Conservation (phyloP, 2,113 vertebrate genomes). For the Chlamydotis undulata region DNA sequence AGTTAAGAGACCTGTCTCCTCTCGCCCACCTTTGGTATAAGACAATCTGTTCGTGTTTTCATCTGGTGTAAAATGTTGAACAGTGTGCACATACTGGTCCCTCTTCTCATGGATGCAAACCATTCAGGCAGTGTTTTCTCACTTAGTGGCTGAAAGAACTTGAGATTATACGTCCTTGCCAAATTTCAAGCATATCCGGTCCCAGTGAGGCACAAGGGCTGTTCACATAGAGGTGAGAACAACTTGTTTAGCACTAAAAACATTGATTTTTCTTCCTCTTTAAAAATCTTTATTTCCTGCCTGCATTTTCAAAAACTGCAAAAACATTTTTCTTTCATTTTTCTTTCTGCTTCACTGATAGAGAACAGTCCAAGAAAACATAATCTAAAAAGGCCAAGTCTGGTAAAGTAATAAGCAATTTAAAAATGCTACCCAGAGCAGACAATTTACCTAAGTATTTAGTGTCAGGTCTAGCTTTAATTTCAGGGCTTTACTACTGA, state of each 20-base stretch:
- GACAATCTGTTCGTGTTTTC: not conserved
- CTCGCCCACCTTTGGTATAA: not conserved
- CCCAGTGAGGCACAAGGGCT: not conserved
- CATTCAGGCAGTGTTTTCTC: not conserved
- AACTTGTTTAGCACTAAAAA: not conserved
- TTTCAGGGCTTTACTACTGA: not conserved
- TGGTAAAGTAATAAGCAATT: not conserved
- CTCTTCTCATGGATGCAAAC: not conserved
- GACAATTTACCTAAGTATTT: not conserved
- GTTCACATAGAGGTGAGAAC: not conserved
- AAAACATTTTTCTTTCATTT: not conserved
- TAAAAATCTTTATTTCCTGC: not conserved
- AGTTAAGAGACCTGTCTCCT: not conserved
- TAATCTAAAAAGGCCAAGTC: not conserved
- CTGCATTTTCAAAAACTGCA: not conserved
- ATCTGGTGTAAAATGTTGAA: not conserved
- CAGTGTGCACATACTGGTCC: not conserved
- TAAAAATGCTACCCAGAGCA: not conserved
- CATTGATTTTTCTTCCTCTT: not conserved
- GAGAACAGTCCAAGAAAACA: not conserved
- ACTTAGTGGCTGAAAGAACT: not conserved
- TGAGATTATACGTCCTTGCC: not conserved
- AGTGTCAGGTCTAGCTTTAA: not conserved
- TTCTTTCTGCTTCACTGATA: not conserved
- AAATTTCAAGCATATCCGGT: not conserved